Evolutionary conservation across 2,888 invertebrate genomes (phyloP).

Genomic region (Stenichneumon culpator): DNA sequence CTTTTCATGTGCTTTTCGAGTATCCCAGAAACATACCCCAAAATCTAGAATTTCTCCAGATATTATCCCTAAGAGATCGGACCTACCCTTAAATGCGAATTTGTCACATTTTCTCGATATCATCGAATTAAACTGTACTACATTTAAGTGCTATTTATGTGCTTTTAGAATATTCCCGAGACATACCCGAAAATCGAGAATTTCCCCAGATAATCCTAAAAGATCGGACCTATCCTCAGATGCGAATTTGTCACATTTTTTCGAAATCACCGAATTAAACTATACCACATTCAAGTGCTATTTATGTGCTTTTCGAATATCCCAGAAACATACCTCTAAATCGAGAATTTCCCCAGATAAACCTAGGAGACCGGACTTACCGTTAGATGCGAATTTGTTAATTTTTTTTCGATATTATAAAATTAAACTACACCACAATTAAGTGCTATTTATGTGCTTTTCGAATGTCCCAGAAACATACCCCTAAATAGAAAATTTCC

Average conservation of each 20-base stretch:
- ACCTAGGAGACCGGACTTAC: too few species aligned
- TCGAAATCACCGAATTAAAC: too few species aligned
- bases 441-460: neutral
- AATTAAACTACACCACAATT: too few species aligned
- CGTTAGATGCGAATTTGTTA: too few species aligned
- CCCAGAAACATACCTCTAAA: too few species aligned
- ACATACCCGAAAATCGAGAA: neutral
- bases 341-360: too few species aligned
- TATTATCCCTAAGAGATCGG: neutral
- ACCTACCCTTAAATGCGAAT: too few species aligned
- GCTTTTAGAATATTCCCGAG: neutral
- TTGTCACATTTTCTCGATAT: neutral
- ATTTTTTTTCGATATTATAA: too few species aligned
- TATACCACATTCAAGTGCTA: too few species aligned
- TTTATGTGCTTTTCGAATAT: too few species aligned
- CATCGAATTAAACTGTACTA: neutral
- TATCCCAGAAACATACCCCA: neutral
- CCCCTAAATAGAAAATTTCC: neutral
- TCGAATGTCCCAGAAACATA: neutral
- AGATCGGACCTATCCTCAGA: neutral
- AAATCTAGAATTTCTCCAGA: neutral
- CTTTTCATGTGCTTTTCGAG: neutral
- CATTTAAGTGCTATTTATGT: neutral
- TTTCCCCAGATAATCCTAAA: neutral
- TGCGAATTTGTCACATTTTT: too few species aligned